These are phyloP conservation scores for Sclerodermus sp. DNA, from an alignment of 2,888 invertebrate species.

Conservation along the genomic window DNA sequence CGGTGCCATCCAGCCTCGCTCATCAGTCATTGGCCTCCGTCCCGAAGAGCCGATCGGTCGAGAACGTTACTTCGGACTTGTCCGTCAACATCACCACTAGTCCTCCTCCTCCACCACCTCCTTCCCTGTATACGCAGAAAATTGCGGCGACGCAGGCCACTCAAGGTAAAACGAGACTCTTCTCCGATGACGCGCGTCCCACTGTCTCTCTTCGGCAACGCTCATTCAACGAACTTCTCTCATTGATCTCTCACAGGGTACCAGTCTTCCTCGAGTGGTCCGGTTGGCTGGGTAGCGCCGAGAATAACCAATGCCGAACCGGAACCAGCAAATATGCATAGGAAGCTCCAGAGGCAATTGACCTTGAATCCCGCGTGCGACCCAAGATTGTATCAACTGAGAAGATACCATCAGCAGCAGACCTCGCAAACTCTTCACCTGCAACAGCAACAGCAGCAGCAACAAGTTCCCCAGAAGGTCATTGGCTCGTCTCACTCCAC, in stretches of 20 bases:
- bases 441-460: slow-evolving; percentile 34
- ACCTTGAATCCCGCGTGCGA: slow-evolving; percentile 82
- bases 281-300: slow-evolving; percentile 47
- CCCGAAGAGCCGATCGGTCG: slow-evolving; percentile 63
- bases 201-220: too few species aligned
- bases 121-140: slow-evolving; percentile 37
- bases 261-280: background rate
- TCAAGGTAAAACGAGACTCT: slow-evolving; percentile 32
- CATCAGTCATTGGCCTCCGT: slow-evolving; percentile 39
- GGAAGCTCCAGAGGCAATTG: slow-evolving; percentile 77
- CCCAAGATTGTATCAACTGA: slow-evolving; percentile 66
- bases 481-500: slow-evolving; percentile 34
- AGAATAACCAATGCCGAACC: slow-evolving; percentile 41
- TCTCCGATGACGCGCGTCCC: background rate
- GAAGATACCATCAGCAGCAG: slow-evolving; percentile 49
- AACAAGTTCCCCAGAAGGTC: slow-evolving; percentile 34
- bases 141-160: slow-evolving; percentile 30
- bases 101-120: too few species aligned
- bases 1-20: slow-evolving; percentile 37
- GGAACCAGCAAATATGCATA: slow-evolving; percentile 67
- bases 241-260: too few species aligned
- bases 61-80: slow-evolving; percentile 57
- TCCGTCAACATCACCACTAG: slow-evolving; percentile 30
- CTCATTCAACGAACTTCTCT: too few species aligned
- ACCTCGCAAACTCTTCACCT: slow-evolving; percentile 27